phyloP scores from a whole-genome alignment of 2,113 vertebrate genomes.

The Sorex araneus region DNA sequence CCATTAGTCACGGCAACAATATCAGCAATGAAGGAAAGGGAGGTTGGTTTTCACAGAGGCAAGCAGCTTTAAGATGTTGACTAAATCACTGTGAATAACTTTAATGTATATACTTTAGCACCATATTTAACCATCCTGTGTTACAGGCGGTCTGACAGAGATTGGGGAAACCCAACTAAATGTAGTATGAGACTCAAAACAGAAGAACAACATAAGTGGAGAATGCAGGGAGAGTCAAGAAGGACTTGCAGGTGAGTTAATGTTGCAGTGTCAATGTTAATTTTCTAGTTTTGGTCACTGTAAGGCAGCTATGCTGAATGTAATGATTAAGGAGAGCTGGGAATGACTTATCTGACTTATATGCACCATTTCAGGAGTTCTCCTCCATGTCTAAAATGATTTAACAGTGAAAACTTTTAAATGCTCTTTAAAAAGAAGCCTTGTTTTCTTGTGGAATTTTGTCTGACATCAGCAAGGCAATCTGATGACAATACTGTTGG shows the following conservation, averaged over 20 bases:
- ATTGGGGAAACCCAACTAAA: constrained; percentile 4
- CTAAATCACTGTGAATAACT: background rate
- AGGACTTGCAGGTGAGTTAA: background rate
- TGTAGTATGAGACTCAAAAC: background rate
- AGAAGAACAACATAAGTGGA: background rate
- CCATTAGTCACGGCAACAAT: background rate
- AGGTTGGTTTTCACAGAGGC: background rate
- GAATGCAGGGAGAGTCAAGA: background rate
- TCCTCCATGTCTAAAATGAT: background rate
- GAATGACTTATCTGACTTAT: background rate
- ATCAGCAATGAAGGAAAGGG: background rate
- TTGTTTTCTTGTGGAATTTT: constrained; percentile 12
- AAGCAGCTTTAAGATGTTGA: background rate
- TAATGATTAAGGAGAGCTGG: constrained; percentile 1
- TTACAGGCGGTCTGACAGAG: background rate
- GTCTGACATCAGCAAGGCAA: background rate
- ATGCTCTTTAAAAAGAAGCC: background rate
- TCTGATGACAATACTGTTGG: background rate
- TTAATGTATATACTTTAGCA: background rate
- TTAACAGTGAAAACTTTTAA: constrained; percentile 1
- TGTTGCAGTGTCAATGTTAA: background rate
- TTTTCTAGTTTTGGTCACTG: background rate
- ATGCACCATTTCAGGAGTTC: constrained; percentile 4
- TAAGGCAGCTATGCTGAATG: background rate
- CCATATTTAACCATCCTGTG: background rate